Evolutionary conservation across 2,113 vertebrate genomes (phyloP).

Genomic region (Semnopithecus entellus): DNA sequence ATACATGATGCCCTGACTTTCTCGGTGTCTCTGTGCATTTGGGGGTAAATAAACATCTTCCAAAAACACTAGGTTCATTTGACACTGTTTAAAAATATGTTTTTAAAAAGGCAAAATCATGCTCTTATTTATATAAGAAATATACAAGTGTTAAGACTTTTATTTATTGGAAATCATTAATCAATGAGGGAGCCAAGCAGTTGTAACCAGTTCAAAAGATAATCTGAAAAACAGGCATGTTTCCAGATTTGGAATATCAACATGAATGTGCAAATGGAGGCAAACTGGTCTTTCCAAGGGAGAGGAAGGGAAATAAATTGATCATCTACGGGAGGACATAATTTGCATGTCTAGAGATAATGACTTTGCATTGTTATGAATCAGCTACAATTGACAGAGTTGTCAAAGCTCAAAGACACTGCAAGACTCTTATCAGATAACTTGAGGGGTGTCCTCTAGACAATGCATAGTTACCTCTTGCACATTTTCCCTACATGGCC

Average conservation of each 20-base stretch:
- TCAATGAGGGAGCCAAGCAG: not conserved
- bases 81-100: not conserved
- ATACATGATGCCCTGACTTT: not conserved
- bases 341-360: not conserved
- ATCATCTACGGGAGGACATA: not conserved
- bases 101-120: not conserved
- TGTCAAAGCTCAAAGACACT: not conserved
- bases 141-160: not conserved
- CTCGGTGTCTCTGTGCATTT: not conserved
- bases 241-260: not conserved
- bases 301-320: not conserved
- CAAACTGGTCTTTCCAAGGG: not conserved
- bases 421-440: not conserved
- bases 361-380: not conserved
- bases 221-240: not conserved
- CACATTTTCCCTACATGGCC: not conserved
- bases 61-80: not conserved
- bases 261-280: not conserved
- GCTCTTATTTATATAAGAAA: not conserved
- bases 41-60: not conserved
- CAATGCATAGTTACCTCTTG: not conserved
- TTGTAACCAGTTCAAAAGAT: not conserved
- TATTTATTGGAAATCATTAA: not conserved
- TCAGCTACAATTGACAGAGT: not conserved
- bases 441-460: not conserved